Evolutionary conservation across 2,113 vertebrate species (phyloP).

Genomic region (Strix aluco): DNA sequence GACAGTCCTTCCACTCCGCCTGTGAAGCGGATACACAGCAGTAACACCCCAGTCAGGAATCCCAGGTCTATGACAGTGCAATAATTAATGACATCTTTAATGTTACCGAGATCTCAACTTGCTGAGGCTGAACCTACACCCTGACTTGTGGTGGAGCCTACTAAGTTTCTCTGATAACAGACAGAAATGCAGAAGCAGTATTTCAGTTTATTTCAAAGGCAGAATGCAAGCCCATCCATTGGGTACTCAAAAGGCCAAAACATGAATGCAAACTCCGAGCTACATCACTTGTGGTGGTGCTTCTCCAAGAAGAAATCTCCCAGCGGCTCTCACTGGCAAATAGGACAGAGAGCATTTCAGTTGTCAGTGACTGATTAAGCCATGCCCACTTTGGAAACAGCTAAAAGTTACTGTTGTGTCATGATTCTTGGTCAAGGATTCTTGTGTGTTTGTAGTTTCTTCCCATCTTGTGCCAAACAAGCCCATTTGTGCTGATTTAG

Average conservation of each 20-base stretch:
- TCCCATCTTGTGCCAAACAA: background rate
- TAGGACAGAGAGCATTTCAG: background rate
- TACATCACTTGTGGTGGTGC: background rate
- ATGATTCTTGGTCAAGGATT: background rate
- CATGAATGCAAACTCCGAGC: background rate
- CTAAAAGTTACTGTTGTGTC: background rate
- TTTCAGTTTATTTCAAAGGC: background rate
- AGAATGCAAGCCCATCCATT: background rate
- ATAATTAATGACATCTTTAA: background rate
- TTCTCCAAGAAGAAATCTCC: background rate
- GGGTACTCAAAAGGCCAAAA: background rate
- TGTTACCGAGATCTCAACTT: background rate
- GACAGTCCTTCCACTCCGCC: fast-evolving
- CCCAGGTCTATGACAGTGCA: background rate
- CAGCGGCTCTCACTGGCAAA: background rate
- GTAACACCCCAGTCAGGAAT: constrained; percentile 22
- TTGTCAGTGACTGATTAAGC: background rate
- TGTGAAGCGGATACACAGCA: background rate
- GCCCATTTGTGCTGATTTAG: background rate
- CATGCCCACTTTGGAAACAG: background rate
- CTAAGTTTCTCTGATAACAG: background rate
- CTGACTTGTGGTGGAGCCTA: background rate
- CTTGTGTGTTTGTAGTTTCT: background rate
- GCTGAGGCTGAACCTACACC: background rate
- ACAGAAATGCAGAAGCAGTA: background rate